Base-by-base conservation (phyloP, 1,140 invertebrate species). In the Planococcus citri region DNA sequence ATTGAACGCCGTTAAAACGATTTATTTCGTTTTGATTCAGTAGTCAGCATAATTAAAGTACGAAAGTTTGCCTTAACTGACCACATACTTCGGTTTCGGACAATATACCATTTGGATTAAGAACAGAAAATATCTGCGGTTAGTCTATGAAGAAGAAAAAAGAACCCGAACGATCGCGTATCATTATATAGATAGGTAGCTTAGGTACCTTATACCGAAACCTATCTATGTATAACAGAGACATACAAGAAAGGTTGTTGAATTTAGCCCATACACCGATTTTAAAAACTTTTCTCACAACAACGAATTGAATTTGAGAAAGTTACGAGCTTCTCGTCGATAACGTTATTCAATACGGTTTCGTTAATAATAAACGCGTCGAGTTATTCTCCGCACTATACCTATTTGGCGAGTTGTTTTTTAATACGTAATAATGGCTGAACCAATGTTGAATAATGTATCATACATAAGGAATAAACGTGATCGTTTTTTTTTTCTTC, bases 11-110 rank as follows among this genome's bases (percentile, higher is more conserved):
- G 41, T 51, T 51, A 51, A 51, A 20, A 51, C 41, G 41, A 51
- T 51, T 51, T 51, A 51, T 51, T 51, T 51, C 41, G 41, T 51
- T 51, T 51, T 51, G 41, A 51, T 51, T 51, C 41, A 51, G 41
- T 51, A 51, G 41, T 51, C 41, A 20, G 17, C n/a, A 51, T 51
- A 51, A 51, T 51, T 51, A 51, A 51, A 51, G 41, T 51, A 51
- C 41, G 41, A 51, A 51, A 51, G 41, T 51, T 51, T 51, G 41
- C 17, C n/a, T 51, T 51, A 51, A 14, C 41, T 20, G 41, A 51
- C 41, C 41, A 51, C 41, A 51, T 51, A 51, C n/a, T 51, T 51
- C 41, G 41, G 41, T 51, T 51, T 51, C n/a, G 41, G 41, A 51
- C 41, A n/a, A 6, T 20, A n/a, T 17, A 14, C 6, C 10, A 20